Base-by-base conservation (phyloP, 1,140 invertebrate genomes). In the Macrotrachela quadricornifera region DNA sequence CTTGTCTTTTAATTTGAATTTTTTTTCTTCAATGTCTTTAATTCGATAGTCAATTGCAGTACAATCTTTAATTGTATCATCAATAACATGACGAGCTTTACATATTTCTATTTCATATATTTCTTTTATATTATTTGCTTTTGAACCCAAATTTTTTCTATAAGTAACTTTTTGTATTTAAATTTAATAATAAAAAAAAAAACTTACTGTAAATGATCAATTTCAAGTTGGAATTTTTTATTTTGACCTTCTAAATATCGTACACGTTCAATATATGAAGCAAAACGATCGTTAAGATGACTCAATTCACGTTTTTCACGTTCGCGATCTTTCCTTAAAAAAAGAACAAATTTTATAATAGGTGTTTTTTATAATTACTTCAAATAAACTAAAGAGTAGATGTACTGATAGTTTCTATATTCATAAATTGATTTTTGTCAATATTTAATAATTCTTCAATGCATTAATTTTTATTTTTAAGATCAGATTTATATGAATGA, bases 121-220 rank as follows among this genome's bases (percentile, higher is more conserved):
- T 17, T 58, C 61, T 17, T 60, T 58, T n/a, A 67, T 60, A 47
- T 56, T 64, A 44, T 55, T 59, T 1, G 70, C 68, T 59, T 73
- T 71, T 54, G 70, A 66, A 17, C 73, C 72, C 51, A 63, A 65
- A 57, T 72, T 68, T n/a, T 72, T 3, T 6, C 41, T 42, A 15
- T 4, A 42, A 42, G 21, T 30, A 8, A 30, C 8, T 2, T 30
- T 30, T 30, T 4, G 2, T 30, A 8, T 4, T 30, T 30, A 8
- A 4, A 30, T 4, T 4, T 8, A 30, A 30, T 4, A 30, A 30
- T 30, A 2, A 8, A 30, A 30, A 30, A 30, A 30, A 30, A 4
- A 30, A 30, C 8, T 2, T 30, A 30, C 21, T 63, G 66, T 44
- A 73, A 57, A 40, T 62, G 59, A 44, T 55, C 49, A 6, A 55